Evolutionary conservation across 2,888 invertebrate genomes (phyloP), one percentile per base, ranked within the genome.

Genomic region (Luperina testacea): DNA sequence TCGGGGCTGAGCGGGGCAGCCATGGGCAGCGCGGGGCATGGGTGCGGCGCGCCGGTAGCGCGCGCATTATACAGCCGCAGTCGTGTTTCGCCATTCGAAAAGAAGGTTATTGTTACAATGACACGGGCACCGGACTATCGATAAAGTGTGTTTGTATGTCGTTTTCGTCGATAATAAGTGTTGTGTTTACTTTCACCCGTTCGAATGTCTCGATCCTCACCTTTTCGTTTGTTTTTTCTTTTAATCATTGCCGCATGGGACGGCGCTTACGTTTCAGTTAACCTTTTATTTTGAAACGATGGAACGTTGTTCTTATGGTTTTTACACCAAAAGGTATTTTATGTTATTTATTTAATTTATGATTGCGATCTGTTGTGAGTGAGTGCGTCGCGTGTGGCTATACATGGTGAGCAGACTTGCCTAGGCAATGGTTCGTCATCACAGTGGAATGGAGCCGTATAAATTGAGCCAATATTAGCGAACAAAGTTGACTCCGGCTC

Each of bases 291-390:
- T 97, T 97, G 96, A 97, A 97, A 97, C 97, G 97, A 98, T 98
- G 98, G 98, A 98, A 97, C 98, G 98, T 97, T 97, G 98, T 97
- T 97, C 97, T 97, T 98, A 97, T 97, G 98, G 98, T 97, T 98
- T 98, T 97, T 98, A 97, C 97, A 98, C 98, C 95, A 98, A 98
- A 98, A 98, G 98, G 98, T 98, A 98, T 97, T 98, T 97, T 97
- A 96, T 96, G 95, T 96, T 95, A 93, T 96, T 96, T 95, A 90
- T 96, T 96, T 96, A 95, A 96, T 96, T 95, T 95, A 95, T 93
- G 91, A 91, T 94, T 95, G 95, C 94, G 94, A 94, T 92, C 90
- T 92, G 92, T 92, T 92, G 92, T 93, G 93, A 95, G 94, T 94
- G 93, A 94, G 91, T 96, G 95, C 93, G 92, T 92, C 94, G 95